Conservation (phyloP, 1,140 invertebrate species). For the Druon quercuslanigerum region DNA sequence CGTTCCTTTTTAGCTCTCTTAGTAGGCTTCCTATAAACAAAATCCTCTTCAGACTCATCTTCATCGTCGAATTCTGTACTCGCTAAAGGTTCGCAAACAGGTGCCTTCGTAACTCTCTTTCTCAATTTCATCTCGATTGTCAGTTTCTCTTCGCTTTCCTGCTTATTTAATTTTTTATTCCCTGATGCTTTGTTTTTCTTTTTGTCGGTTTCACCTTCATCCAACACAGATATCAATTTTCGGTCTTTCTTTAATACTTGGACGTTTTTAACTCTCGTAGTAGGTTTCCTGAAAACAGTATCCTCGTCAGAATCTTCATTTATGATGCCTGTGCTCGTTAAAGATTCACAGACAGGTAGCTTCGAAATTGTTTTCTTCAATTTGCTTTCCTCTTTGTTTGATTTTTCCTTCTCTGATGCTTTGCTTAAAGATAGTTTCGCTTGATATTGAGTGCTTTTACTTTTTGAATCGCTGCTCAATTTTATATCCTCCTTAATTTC, state of each 20-base stretch:
- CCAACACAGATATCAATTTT: constrained; percentile 79
- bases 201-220: constrained; percentile 69
- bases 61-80: constrained; percentile 36
- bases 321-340: constrained; percentile 19
- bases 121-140: not conserved
- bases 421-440: too few relatives aligned
- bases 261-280: not conserved
- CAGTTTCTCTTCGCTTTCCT: constrained; percentile 30
- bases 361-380: constrained; percentile 5
- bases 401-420: not conserved
- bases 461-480: constrained; percentile 31
- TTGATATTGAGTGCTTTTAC: not conserved
- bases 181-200: constrained; percentile 53
- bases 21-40: not conserved
- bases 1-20: constrained; percentile 8
- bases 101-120: not conserved
- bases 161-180: constrained; percentile 12
- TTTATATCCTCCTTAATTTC: constrained; percentile 47
- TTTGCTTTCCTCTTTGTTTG: constrained; percentile 1
- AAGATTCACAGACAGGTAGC: too few relatives aligned
- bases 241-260: constrained; percentile 61
- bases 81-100: not conserved
- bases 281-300: not conserved
- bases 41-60: constrained; percentile 39
- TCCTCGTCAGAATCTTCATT: constrained; percentile 38